Evolutionary conservation across 2,888 invertebrate species (phyloP), one percentile per base, ranked within the genome.

Genomic region (Magallana nippona): DNA sequence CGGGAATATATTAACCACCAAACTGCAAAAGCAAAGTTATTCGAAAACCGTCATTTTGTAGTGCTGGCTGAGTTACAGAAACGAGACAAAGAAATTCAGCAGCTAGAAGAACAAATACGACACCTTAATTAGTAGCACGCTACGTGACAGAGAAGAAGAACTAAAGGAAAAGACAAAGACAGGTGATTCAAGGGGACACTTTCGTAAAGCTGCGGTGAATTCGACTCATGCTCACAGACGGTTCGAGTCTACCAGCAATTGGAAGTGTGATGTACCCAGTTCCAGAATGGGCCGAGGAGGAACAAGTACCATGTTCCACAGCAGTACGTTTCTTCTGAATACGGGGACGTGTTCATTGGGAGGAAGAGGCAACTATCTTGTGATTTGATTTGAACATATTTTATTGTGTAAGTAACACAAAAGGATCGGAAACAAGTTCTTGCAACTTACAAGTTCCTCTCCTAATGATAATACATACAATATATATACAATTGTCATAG

Each of bases 351-450:
- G 60, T 60, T 60, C 60, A 60, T 15, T 60, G 17, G 60, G 60
- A 60, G 60, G 60, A 60, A 60, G 60, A 60, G 60, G 60, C 60
- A 60, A 60, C 60, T 60, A 60, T 60, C 27, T n/a, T n/a, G n/a
- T n/a, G n/a, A n/a, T n/a, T n/a, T n/a, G n/a, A n/a, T n/a, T n/a
- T n/a, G n/a, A n/a, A n/a, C n/a, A n/a, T n/a, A n/a, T n/a, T n/a
- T n/a, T n/a, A n/a, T n/a, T n/a, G n/a, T n/a, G n/a, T n/a, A n/a
- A n/a, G n/a, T n/a, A n/a, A n/a, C n/a, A n/a, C n/a, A n/a, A n/a
- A n/a, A n/a, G n/a, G n/a, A n/a, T n/a, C n/a, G n/a, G n/a, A n/a
- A n/a, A n/a, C n/a, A n/a, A n/a, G n/a, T n/a, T n/a, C n/a, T n/a
- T n/a, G n/a, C n/a, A n/a, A n/a, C n/a, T n/a, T n/a, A n/a, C n/a